Base-by-base conservation (phyloP, 2,113 vertebrate genomes). In the Halichoerus grypus region DNA sequence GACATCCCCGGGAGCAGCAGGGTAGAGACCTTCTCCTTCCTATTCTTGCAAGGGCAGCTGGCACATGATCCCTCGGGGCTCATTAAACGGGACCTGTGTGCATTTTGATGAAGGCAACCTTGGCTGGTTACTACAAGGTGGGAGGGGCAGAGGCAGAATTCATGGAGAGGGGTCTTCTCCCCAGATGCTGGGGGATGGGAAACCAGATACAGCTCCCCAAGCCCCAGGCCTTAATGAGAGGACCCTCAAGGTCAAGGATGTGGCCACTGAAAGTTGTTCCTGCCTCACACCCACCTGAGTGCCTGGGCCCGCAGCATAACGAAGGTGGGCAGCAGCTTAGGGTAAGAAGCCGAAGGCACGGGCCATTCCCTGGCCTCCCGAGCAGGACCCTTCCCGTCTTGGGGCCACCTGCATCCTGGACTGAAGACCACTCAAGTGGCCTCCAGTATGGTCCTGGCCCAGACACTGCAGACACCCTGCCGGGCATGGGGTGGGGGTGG, bases 71-170 rank as follows among this genome's bases (percentile, higher is more conserved):
- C 51, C 63, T 36, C 3, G 1, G 59, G 90, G 72, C 86, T 97
- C 76, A 79, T 95, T 95, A 97, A 97, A 97, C 0, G 15, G 92
- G 96, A 88, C 96, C 82, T 77, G 51, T 59, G 55, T 93, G 86
- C n/a, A 11, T 82, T 80, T 42, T 81, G 71, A 84, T 67, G 57
- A 91, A 92, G 87, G 90, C 77, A 39, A 26, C 80, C 85, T 18
- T 0, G 87, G 72, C 82, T 87, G 83, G 82, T 89, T 90, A 26
- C 36, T 89, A 1, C 39, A 1, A 49, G 51, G n/a, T 6, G 65
- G 84, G 61, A 21, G 55, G 81, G 65, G 16, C 57, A 82, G 65
- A 57, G 77, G 55, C 59, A 39, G 87, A 83, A 26, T 61, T 65
- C 72, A 46, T 2, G 8, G 55, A 67, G 28, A 42, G 9, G 53